These are phyloP conservation scores for Schlechtendalia chinensis DNA, from an alignment of 1,140 invertebrate genomes.

Conservation along the genomic window DNA sequence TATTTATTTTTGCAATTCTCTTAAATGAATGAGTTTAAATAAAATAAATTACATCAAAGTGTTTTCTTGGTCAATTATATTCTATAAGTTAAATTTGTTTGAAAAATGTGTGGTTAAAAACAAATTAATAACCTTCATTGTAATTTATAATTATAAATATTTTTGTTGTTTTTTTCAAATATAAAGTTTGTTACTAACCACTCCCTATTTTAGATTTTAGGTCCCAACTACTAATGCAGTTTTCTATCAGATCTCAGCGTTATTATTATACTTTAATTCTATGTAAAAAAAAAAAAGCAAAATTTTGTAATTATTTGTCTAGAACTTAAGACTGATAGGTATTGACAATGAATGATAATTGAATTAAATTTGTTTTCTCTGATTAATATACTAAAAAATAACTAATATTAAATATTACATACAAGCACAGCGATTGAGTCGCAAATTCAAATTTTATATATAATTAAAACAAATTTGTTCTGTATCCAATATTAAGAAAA, in stretches of 20 bases:
- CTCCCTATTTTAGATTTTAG: slow-evolving; percentile 46
- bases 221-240: slow-evolving; percentile 44
- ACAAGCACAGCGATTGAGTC: neutral
- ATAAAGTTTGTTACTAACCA: slow-evolving; percentile 32
- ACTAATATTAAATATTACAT: neutral
- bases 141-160: neutral
- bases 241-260: slow-evolving; percentile 48
- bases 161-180: slow-evolving; percentile 10
- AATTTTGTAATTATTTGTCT: slow-evolving; percentile 42
- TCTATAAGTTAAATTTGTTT: neutral
- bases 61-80: slow-evolving; percentile 29
- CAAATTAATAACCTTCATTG: neutral
- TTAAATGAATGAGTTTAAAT: neutral
- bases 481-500: slow-evolving; percentile 1
- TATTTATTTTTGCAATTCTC: slow-evolving; percentile 7
- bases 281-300: slow-evolving; percentile 4
- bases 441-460: neutral
- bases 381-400: neutral
- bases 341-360: slow-evolving; percentile 17
- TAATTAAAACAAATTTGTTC: slow-evolving; percentile 3
- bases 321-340: slow-evolving; percentile 49
- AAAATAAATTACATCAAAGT: neutral
- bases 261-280: slow-evolving; percentile 42
- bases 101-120: neutral
- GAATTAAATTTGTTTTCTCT: neutral